Conservation (phyloP, 1,140 invertebrate genomes). For the Halesus radiatus region DNA sequence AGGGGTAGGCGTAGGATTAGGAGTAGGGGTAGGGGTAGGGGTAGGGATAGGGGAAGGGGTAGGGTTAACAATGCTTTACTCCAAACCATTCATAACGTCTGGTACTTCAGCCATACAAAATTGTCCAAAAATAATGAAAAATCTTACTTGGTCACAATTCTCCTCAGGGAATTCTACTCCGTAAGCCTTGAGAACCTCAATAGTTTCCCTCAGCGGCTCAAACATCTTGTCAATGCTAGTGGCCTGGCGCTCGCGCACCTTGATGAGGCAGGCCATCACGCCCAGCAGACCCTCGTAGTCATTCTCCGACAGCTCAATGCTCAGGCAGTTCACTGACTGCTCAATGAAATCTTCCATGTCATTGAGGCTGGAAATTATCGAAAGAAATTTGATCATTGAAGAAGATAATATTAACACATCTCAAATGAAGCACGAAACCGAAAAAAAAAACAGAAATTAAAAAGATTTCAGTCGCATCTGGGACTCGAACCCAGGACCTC, state of each 20-base stretch:
- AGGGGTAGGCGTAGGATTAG: no score
- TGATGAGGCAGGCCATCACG: constrained; percentile 75
- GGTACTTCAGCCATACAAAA: no score
- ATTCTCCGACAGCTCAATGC: constrained; percentile 74
- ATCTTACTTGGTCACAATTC: constrained; percentile 69
- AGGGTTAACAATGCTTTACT: no score
- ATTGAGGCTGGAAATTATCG: constrained; percentile 62
- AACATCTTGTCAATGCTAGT: constrained; percentile 81
- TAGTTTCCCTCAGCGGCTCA: constrained; percentile 84
- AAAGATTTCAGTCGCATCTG: no score
- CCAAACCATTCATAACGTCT: no score
- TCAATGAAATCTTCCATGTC: constrained; percentile 75
- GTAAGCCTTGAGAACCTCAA: constrained; percentile 80
- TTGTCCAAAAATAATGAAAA: neutral
- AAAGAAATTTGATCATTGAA: no score
- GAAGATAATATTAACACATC: no score
- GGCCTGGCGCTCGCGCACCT: constrained; percentile 73
- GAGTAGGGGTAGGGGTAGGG: no score
- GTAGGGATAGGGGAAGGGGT: no score
- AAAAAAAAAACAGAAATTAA: no score
- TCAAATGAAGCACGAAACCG: no score
- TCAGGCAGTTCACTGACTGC: constrained; percentile 71
- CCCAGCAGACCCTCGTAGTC: constrained; percentile 76
- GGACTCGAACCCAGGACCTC: no score
- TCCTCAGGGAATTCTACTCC: constrained; percentile 82